phyloP scores from a whole-genome alignment of 2,888 invertebrate genomes.

The Lepidochitona cinerea region DNA sequence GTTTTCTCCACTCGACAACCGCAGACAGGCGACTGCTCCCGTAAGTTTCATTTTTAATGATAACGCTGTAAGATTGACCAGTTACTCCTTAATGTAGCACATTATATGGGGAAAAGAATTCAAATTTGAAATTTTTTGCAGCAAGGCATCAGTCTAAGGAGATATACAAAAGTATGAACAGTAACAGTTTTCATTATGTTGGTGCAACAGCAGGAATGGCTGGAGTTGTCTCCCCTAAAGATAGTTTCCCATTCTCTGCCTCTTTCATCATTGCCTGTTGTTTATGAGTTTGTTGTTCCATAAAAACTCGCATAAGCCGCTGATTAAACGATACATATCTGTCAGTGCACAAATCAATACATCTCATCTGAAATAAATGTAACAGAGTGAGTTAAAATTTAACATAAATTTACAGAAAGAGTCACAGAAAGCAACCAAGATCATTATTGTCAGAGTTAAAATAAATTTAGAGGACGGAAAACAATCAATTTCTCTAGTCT shows the following conservation, averaged over 20 bases:
- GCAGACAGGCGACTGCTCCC: too few relatives aligned
- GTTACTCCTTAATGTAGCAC: too few relatives aligned
- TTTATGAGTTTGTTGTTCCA: conserved; percentile 75
- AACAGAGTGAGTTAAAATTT: neutral
- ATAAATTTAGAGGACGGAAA: neutral
- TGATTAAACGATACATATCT: conserved; percentile 77
- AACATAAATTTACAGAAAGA: neutral
- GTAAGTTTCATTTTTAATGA: too few relatives aligned
- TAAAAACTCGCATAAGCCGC: conserved; percentile 76
- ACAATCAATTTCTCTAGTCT: neutral
- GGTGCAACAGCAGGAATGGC: too few relatives aligned
- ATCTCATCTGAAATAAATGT: conserved; percentile 71
- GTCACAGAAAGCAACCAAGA: neutral
- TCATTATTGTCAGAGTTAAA: neutral
- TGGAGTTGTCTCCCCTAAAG: neutral
- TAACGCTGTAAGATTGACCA: too few relatives aligned
- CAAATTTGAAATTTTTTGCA: too few relatives aligned
- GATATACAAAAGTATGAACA: too few relatives aligned
- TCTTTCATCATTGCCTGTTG: conserved; percentile 31
- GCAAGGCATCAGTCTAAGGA: too few relatives aligned
- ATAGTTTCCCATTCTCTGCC: conserved; percentile 1
- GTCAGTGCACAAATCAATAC: conserved; percentile 75
- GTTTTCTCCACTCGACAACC: too few relatives aligned
- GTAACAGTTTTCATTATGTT: too few relatives aligned
- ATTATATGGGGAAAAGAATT: too few relatives aligned